Percentiles rank a stretch among this genome's conserved stretches.
phyloP scores from a whole-genome alignment of 2,888 invertebrate genomes.

The Drosophila infuscata region DNA sequence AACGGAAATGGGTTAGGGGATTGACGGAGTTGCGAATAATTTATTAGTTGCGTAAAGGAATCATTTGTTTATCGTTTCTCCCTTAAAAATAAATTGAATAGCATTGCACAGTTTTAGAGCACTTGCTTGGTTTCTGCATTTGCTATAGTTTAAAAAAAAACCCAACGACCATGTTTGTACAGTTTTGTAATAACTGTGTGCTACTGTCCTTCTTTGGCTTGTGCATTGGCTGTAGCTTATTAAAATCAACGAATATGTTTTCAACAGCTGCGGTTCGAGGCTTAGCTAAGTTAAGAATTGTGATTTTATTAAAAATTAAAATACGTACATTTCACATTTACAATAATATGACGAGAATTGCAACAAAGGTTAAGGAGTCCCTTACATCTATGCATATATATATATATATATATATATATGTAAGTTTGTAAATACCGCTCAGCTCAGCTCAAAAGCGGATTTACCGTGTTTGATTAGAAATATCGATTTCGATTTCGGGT shows the following conservation, averaged over 20 bases:
- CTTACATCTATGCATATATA: slow-evolving; percentile 25
- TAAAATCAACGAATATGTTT: not conserved
- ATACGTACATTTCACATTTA: slow-evolving; percentile 73
- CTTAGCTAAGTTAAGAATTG: slow-evolving; percentile 61
- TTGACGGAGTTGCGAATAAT: slow-evolving; percentile 63
- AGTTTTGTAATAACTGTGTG: not conserved
- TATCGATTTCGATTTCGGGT: slow-evolving; percentile 51
- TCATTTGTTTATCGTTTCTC: slow-evolving; percentile 62
- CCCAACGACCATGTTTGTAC: not conserved
- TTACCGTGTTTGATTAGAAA: slow-evolving; percentile 57
- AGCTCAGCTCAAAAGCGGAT: slow-evolving; percentile 21
- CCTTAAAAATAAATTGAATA: not conserved
- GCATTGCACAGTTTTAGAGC: not conserved
- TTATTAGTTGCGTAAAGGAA: slow-evolving; percentile 75
- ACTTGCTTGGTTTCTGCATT: not conserved
- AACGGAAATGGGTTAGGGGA: slow-evolving; percentile 49
- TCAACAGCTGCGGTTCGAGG: not conserved
- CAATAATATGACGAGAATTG: slow-evolving; percentile 79
- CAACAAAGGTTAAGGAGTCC: slow-evolving; percentile 71
- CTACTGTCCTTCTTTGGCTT: not conserved
- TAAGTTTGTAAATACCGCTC: slow-evolving; percentile 20
- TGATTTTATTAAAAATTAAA: slow-evolving; percentile 64
- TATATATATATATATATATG: not conserved
- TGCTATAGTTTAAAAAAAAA: not conserved
- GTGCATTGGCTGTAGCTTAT: slow-evolving; percentile 8